Conservation (phyloP, 2,113 vertebrate species). For the Austrofundulus limnaeus region DNA sequence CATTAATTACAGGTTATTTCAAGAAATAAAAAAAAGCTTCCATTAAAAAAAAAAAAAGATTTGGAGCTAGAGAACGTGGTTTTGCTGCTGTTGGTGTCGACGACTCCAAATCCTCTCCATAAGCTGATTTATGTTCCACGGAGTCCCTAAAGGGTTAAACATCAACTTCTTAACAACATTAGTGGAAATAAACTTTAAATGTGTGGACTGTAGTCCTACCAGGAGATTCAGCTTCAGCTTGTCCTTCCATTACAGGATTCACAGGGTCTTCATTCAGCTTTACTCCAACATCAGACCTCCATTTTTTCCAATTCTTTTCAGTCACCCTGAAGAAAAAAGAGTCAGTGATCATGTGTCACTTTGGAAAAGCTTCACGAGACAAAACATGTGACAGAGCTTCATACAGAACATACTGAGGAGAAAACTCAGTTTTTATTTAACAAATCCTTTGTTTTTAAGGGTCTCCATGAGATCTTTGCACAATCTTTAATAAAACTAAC, state of each 20-base stretch:
- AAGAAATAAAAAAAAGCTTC: background rate
- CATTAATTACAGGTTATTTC: background rate
- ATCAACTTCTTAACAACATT: background rate
- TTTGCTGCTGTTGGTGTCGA: background rate
- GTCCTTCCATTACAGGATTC: background rate
- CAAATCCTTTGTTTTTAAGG: too few species aligned
- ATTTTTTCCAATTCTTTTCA: slow-evolving; percentile 87
- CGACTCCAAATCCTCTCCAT: background rate
- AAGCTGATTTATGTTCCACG: background rate
- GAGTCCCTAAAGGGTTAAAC: background rate
- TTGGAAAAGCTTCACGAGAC: background rate
- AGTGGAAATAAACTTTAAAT: background rate
- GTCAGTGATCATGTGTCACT: background rate
- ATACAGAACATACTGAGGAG: too few species aligned
- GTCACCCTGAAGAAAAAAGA: slow-evolving; percentile 76
- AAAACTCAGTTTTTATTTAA: too few species aligned
- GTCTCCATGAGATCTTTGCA: too few species aligned
- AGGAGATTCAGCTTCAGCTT: too few species aligned
- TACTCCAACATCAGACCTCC: slow-evolving; percentile 84
- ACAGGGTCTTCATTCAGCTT: background rate
- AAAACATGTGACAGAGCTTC: too few species aligned
- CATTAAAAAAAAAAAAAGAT: background rate
- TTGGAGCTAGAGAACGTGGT: background rate
- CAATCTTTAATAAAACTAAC: too few species aligned
- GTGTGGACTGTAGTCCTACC: background rate